Evolutionary conservation across 2,113 vertebrate species (phyloP).

Genomic region (Megalops atlanticus): DNA sequence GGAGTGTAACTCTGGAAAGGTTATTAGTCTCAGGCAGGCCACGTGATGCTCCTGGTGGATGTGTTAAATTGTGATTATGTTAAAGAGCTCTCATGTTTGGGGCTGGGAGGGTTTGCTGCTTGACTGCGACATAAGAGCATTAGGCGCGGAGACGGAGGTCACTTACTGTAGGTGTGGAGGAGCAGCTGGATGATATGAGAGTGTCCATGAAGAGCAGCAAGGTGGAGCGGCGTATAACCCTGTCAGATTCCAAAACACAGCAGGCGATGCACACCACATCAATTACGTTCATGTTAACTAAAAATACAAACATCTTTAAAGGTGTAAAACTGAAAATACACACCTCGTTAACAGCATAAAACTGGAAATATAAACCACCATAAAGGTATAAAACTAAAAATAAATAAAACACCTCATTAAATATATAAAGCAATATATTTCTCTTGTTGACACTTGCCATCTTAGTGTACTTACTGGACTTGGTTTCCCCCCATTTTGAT

Average conservation of each 20-base stretch:
- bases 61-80: slow-evolving; percentile 66
- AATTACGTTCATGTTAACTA: neutral
- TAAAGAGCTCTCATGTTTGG: slow-evolving; percentile 64
- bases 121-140: slow-evolving; percentile 61
- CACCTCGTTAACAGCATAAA: too few species aligned
- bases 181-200: slow-evolving; percentile 29
- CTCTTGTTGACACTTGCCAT: too few species aligned
- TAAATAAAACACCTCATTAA: too few species aligned
- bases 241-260: slow-evolving; percentile 10
- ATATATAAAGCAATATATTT: too few species aligned
- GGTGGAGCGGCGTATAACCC: slow-evolving; percentile 46
- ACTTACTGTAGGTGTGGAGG: slow-evolving; percentile 36
- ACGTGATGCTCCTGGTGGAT: slow-evolving; percentile 55
- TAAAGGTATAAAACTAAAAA: too few species aligned
- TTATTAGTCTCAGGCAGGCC: slow-evolving; percentile 51
- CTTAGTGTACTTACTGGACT: too few species aligned
- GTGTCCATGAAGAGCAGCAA: slow-evolving; percentile 34
- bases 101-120: slow-evolving; percentile 56
- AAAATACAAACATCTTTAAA: too few species aligned
- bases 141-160: slow-evolving; percentile 46
- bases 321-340: too few species aligned
- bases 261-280: neutral
- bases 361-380: too few species aligned
- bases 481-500: too few species aligned
- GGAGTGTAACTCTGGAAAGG: slow-evolving; percentile 50